Evolutionary conservation across 2,888 invertebrate genomes (phyloP).

Genomic region (Scaptomyza flava): DNA sequence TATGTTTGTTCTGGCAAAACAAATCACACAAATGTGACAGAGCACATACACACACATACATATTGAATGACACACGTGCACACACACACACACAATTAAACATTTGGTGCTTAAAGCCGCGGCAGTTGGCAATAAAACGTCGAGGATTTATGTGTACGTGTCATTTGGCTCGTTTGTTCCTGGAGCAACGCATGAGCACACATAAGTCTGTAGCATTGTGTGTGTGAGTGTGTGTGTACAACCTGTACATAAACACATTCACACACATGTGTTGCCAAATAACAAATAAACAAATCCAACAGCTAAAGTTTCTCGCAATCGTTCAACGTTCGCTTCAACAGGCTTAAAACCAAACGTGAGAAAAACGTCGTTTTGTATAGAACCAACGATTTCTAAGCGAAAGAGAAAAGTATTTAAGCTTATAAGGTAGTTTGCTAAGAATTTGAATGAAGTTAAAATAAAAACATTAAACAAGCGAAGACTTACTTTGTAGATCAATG

Average conservation of each 20-base stretch:
- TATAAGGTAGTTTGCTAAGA: constrained; percentile 7
- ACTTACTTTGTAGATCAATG: too few relatives aligned
- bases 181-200: constrained; percentile 23
- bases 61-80: constrained; percentile 13
- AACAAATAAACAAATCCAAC: constrained; percentile 62
- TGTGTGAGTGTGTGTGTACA: constrained; percentile 12
- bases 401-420: not conserved
- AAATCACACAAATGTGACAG: constrained; percentile 70
- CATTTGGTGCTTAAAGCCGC: constrained; percentile 50
- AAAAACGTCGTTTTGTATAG: constrained; percentile 31
- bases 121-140: constrained; percentile 69
- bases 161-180: constrained; percentile 73
- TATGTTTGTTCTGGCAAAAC: constrained; percentile 68
- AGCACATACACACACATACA: constrained; percentile 19
- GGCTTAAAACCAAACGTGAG: constrained; percentile 29
- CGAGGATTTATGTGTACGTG: constrained; percentile 72
- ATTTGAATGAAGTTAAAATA: too few relatives aligned
- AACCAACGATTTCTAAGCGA: constrained; percentile 13
- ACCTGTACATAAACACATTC: constrained; percentile 1
- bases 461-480: too few relatives aligned
- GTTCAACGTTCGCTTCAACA: constrained; percentile 48
- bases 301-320: constrained; percentile 34
- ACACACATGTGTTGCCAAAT: constrained; percentile 13
- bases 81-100: constrained; percentile 10
- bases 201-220: constrained; percentile 24